These are phyloP conservation scores for Pachymerium ferrugineum DNA, from an alignment of 2,888 invertebrate species.

Conservation along the genomic window DNA sequence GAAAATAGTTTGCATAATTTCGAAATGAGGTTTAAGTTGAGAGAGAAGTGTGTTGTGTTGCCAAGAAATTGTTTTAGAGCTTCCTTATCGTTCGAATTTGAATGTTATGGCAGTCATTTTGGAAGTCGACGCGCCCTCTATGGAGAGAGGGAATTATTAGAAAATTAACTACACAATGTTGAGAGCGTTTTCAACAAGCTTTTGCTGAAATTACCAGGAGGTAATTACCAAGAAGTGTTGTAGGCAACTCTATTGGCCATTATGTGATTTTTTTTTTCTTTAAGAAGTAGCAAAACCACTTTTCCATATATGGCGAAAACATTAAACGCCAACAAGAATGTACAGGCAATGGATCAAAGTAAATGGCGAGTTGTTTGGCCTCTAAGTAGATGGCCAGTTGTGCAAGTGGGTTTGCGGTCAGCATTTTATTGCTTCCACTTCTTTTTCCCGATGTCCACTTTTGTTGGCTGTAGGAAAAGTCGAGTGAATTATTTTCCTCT, in stretches of 20 bases:
- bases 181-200: conserved; percentile 6
- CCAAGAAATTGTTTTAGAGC: conserved; percentile 25
- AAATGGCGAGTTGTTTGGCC: not conserved
- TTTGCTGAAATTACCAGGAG: not conserved
- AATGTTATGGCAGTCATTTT: conserved; percentile 21
- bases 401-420: not conserved
- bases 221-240: conserved; percentile 15
- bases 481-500: not conserved
- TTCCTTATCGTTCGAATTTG: conserved; percentile 19
- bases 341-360: not conserved
- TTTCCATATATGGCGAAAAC: too few relatives aligned
- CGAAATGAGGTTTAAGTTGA: conserved; percentile 20
- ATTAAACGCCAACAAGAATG: not conserved
- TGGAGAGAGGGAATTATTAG: not conserved
- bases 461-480: not conserved
- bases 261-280: not conserved
- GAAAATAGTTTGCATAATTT: conserved; percentile 27
- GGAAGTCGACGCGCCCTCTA: too few relatives aligned
- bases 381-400: too few relatives aligned
- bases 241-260: not conserved
- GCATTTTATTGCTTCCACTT: conserved; percentile 1
- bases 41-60: conserved; percentile 9
- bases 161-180: conserved; percentile 14
- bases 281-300: too few relatives aligned
- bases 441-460: too few relatives aligned